Evolutionary conservation across 1,140 invertebrate genomes (phyloP).

Genomic region (Drosophila lowei): DNA sequence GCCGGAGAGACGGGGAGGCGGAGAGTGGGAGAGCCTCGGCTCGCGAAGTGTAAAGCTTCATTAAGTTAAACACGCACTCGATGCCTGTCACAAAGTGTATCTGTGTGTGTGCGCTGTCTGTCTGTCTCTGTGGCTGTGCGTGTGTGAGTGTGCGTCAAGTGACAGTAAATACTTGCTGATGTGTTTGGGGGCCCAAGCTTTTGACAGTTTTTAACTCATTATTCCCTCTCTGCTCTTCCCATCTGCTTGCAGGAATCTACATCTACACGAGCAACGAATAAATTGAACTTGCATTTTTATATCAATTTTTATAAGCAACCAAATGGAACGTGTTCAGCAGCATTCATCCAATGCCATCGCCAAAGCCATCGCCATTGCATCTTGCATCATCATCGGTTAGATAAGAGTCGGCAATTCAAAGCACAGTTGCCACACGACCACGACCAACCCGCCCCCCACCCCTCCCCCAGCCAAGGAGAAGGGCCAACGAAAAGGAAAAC

Average conservation of each 20-base stretch:
- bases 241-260: conserved; percentile 39
- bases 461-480: conserved; percentile 14
- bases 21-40: conserved; percentile 24
- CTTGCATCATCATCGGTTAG: conserved; percentile 1
- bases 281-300: conserved; percentile 69
- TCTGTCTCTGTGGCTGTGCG: background rate
- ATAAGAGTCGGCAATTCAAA: conserved; percentile 40
- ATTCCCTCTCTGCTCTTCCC: background rate
- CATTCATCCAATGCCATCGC: conserved; percentile 38
- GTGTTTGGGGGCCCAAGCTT: conserved; percentile 33
- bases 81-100: conserved; percentile 10
- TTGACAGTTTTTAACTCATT: conserved; percentile 28
- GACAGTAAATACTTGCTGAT: conserved; percentile 71
- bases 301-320: conserved; percentile 44
- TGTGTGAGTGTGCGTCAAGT: conserved; percentile 41
- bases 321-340: conserved; percentile 44
- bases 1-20: background rate
- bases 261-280: conserved; percentile 66
- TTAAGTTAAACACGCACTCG: conserved; percentile 51
- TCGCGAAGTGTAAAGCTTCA: conserved; percentile 57
- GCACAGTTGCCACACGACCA: conserved; percentile 19
- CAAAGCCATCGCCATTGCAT: too few relatives aligned
- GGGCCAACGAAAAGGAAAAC: conserved; percentile 30
- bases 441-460: conserved; percentile 13
- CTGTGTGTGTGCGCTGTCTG: conserved; percentile 1